phyloP scores from a whole-genome alignment of 2,113 vertebrate species.

The Bostrychus sinensis region DNA sequence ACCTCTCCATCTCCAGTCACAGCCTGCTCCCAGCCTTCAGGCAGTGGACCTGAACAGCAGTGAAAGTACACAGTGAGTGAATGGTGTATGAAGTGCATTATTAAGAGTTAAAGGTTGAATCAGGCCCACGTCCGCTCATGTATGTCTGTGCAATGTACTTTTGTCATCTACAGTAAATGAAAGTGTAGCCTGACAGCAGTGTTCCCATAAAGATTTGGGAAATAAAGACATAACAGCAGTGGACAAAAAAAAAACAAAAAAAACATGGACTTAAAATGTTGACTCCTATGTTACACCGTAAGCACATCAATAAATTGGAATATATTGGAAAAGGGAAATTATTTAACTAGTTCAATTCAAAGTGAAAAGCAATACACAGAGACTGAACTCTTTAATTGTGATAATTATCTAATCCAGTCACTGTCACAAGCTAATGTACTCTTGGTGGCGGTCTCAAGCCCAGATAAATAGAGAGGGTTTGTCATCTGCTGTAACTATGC shows the following conservation, averaged over 20 bases:
- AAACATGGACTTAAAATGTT: background rate
- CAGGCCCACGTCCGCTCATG: conserved; percentile 37
- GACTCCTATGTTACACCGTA: background rate
- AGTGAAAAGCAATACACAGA: too few species aligned
- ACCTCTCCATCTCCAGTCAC: conserved; percentile 96
- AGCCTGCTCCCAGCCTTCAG: conserved; percentile 97
- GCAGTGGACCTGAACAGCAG: conserved; percentile 89
- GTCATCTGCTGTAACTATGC: too few species aligned
- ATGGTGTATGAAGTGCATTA: conserved; percentile 63
- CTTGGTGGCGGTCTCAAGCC: too few species aligned
- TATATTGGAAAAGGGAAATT: background rate
- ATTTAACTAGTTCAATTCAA: too few species aligned
- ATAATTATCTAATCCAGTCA: too few species aligned
- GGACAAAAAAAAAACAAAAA: background rate
- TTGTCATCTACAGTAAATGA: conserved; percentile 5
- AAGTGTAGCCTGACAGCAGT: conserved; percentile 16
- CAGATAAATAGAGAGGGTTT: too few species aligned
- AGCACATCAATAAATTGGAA: background rate
- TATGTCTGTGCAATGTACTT: conserved; percentile 25
- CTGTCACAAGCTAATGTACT: too few species aligned
- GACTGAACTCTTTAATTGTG: too few species aligned
- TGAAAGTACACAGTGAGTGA: conserved; percentile 74
- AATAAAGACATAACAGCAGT: background rate
- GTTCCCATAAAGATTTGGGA: background rate
- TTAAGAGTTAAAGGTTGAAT: conserved; percentile 39